phyloP scores from a whole-genome alignment of 2,797 vertebrate genomes.

The Coluber constrictor region DNA sequence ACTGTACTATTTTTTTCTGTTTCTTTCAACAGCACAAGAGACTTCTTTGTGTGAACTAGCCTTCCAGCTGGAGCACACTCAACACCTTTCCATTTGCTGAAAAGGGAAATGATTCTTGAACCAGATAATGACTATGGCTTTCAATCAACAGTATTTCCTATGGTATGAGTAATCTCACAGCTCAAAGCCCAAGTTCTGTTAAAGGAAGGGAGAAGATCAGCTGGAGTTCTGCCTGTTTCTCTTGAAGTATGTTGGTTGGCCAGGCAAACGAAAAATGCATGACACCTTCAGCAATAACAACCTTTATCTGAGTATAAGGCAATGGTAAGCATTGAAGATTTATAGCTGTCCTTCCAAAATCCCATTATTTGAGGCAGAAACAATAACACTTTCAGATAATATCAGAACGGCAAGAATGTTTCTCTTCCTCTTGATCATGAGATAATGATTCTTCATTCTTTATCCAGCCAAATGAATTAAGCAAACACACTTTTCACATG shows the following conservation, averaged over 20 bases:
- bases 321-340: conserved; percentile 64
- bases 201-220: conserved; percentile 19
- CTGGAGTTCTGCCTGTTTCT: conserved; percentile 11
- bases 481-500: not conserved
- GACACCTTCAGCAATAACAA: conserved; percentile 64
- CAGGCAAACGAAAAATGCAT: conserved; percentile 63
- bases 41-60: not conserved
- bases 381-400: conserved; percentile 22
- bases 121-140: conserved; percentile 37
- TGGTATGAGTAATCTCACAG: conserved; percentile 10
- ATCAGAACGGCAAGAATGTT: conserved; percentile 16
- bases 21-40: conserved; percentile 18
- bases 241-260: conserved; percentile 57
- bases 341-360: conserved; percentile 10
- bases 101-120: conserved; percentile 42
- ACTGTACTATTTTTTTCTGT: not conserved
- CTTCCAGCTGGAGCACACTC: conserved; percentile 2
- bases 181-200: conserved; percentile 5
- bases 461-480: conserved; percentile 10
- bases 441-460: conserved; percentile 13
- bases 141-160: conserved; percentile 28
- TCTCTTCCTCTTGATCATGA: conserved; percentile 27
- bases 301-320: conserved; percentile 61
- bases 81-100: conserved; percentile 23
- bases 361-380: conserved; percentile 9